Base-by-base conservation (phyloP, 2,797 vertebrate genomes). In the Acropternis orthonyx region DNA sequence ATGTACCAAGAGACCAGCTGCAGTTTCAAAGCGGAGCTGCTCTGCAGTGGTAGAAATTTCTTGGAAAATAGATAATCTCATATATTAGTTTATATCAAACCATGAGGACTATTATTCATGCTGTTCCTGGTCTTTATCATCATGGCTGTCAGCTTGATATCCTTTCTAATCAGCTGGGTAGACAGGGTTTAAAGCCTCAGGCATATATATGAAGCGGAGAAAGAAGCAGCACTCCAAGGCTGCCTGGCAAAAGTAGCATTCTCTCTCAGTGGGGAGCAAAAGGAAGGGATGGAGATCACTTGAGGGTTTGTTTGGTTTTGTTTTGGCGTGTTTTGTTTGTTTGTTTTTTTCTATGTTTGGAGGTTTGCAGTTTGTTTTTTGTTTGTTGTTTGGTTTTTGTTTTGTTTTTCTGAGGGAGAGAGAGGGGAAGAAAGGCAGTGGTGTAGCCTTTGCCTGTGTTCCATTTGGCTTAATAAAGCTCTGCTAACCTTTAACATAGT, bases 161-260 rank as follows among this genome's bases (percentile, higher is more conserved):
- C 58, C 37, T 49, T 91, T 85, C 84, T 69, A 52, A 78, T 79
- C 55, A 86, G 34, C 63, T 39, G 69, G 34, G 66, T 22, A 76
- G 85, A 81, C 56, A 65, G 68, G 28, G 39, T 55, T 91, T 65
- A 66, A 87, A 89, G 93, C 87, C 91, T 85, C 24, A 36, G 93
- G 78, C 66, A 5, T 16, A 26, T 34, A 14, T 26, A 39, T 0
- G 13, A 65, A 85, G 61, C 0, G 0, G 58, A 88, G 79, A 78
- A 92, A 62, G 67, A 44, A 73, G 63, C 36, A 14, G 52, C 28
- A 19, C 23, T 89, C 37, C 0, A 12, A 83, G 66, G 66, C 54
- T 75, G 58, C 36, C 75, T 85, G 85, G 62, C 65, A 83, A 46
- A 71, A 80, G 61, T 16, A 44, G 28, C 17, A 59, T 71, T 59